phyloP scores from a whole-genome alignment of 2,113 vertebrate genomes.

The Suricata suricatta region DNA sequence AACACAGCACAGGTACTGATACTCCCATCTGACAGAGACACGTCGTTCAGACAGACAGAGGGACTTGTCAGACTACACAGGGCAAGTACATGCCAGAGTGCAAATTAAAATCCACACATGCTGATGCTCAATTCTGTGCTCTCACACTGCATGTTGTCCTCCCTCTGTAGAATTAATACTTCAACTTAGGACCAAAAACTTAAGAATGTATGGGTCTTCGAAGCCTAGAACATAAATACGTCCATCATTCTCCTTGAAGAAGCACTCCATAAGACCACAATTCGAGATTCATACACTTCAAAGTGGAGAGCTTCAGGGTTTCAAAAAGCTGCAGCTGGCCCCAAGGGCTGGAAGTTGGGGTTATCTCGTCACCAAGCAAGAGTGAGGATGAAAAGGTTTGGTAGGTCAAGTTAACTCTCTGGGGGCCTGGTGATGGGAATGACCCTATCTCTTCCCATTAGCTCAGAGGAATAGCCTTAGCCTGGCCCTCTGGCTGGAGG shows the following conservation, averaged over 20 bases:
- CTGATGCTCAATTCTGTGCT: background rate
- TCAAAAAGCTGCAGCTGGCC: background rate
- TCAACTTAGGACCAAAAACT: background rate
- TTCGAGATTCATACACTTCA: background rate
- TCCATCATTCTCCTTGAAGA: conserved; percentile 1
- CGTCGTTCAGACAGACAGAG: background rate
- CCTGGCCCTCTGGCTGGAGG: background rate
- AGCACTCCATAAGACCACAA: background rate
- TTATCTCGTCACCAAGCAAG: background rate
- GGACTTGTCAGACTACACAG: background rate
- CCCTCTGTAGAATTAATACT: background rate
- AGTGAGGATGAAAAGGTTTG: background rate
- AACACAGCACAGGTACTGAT: conserved; percentile 24
- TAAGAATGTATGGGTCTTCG: background rate
- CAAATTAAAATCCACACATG: background rate
- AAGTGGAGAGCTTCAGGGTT: background rate
- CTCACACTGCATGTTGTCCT: background rate
- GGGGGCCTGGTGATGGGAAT: background rate
- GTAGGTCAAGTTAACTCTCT: background rate
- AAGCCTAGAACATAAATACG: conserved; percentile 40
- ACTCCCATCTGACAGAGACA: background rate
- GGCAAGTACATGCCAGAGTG: background rate
- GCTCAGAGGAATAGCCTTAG: background rate
- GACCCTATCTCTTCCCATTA: background rate
- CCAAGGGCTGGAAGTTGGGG: background rate